These are phyloP conservation scores for Danio choprae DNA, from an alignment of 2,797 vertebrate species.

Conservation along the genomic window DNA sequence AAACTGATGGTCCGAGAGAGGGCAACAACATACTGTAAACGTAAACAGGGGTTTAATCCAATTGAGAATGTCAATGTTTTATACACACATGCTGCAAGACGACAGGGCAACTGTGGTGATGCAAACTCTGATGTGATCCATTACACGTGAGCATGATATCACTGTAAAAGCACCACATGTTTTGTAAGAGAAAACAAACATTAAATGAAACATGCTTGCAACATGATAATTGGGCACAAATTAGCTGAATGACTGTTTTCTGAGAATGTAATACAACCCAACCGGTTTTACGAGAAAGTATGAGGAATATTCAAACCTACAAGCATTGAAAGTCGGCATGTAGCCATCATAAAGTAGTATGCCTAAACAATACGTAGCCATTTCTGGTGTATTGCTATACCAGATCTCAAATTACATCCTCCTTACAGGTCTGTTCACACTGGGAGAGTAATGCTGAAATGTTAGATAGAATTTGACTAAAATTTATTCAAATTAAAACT, in stretches of 20 bases:
- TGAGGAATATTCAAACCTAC: neutral
- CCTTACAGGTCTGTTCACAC: neutral
- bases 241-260: neutral
- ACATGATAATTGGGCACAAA: neutral
- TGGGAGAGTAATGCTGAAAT: neutral
- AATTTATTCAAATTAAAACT: too few relatives aligned
- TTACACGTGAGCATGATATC: constrained; percentile 28
- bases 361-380: neutral
- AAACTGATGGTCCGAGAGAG: constrained; percentile 17
- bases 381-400: neutral
- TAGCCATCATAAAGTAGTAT: neutral
- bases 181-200: neutral
- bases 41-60: neutral
- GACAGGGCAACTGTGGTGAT: constrained; percentile 1
- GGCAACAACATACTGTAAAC: neutral
- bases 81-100: neutral
- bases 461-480: neutral
- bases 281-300: neutral
- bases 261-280: neutral
- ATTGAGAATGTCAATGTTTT: constrained; percentile 5
- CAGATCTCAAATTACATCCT: neutral
- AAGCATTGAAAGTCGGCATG: neutral
- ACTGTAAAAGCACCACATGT: neutral
- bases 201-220: neutral
- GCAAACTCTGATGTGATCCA: constrained; percentile 14